Percentiles rank a stretch among this genome's conserved stretches.
These are phyloP conservation scores for Silurus aristotelis DNA, from an alignment of 2,797 vertebrate genomes.

Conservation along the genomic window DNA sequence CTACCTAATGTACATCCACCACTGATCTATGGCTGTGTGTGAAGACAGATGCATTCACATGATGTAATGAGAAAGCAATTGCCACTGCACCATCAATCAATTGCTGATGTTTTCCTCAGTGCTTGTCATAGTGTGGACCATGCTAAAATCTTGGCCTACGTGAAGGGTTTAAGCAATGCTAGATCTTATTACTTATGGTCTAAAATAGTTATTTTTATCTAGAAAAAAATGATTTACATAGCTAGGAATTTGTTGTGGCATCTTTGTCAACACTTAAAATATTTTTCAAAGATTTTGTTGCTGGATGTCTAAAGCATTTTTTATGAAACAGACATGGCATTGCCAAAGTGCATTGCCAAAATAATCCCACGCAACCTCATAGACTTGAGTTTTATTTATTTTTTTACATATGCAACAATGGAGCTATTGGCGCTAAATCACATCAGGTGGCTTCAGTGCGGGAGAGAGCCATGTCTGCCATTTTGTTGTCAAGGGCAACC, in stretches of 20 bases:
- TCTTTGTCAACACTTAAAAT: neutral
- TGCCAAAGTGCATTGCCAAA: neutral
- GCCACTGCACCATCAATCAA: conserved; percentile 62
- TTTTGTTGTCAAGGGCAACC: conserved; percentile 64
- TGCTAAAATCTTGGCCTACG: neutral
- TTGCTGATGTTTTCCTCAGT: conserved; percentile 46
- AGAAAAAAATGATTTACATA: neutral
- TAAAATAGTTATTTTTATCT: neutral
- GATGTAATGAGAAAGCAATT: conserved; percentile 66
- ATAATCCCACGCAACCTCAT: neutral
- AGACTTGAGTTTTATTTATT: neutral
- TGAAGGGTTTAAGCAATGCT: neutral
- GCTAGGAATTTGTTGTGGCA: neutral
- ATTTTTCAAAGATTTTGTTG: neutral
- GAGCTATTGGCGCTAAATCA: neutral
- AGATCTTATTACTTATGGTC: neutral
- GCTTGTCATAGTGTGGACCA: conserved; percentile 39
- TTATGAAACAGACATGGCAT: neutral
- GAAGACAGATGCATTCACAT: conserved; percentile 48
- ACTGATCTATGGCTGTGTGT: conserved; percentile 30
- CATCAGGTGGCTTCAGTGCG: conserved; percentile 55
- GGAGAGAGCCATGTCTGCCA: conserved; percentile 32
- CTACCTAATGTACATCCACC: conserved; percentile 43
- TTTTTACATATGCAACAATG: neutral
- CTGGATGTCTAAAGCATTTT: neutral